A percentile compares a stretch with the other conserved stretches of the same genome.
Evolutionary conservation across 1,140 invertebrate genomes (phyloP).

Genomic region (Maniola jurtina): DNA sequence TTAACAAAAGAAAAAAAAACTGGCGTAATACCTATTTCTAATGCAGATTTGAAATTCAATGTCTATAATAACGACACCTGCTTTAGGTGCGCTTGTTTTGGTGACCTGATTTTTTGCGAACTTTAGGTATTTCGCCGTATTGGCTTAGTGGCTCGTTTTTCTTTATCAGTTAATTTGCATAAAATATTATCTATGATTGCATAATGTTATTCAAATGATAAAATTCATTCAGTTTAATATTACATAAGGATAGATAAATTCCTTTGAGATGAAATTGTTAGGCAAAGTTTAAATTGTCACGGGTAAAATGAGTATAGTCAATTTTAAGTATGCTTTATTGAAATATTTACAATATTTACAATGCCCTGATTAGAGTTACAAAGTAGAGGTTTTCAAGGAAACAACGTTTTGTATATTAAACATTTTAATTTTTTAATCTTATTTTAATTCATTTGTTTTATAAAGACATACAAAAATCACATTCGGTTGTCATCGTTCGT

Average conservation of each 20-base stretch:
- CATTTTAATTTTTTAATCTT: slow-evolving; percentile 28
- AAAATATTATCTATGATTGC: slow-evolving; percentile 1
- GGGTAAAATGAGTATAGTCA: too few relatives aligned
- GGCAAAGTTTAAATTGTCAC: too few relatives aligned
- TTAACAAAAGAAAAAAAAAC: background rate
- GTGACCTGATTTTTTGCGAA: slow-evolving; percentile 1
- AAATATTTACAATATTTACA: too few relatives aligned
- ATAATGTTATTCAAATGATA: background rate
- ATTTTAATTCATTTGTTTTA: slow-evolving; percentile 24
- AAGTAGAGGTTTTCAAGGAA: slow-evolving; percentile 20
- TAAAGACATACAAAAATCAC: slow-evolving; percentile 51
- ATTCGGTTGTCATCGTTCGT: slow-evolving; percentile 53
- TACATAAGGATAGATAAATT: background rate
- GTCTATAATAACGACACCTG: slow-evolving; percentile 5
- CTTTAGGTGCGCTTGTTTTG: background rate
- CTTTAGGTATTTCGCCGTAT: background rate
- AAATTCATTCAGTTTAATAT: background rate
- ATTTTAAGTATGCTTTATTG: too few relatives aligned
- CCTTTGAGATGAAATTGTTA: too few relatives aligned
- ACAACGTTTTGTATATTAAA: slow-evolving; percentile 23
- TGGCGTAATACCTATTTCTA: slow-evolving; percentile 6
- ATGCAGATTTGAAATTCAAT: slow-evolving; percentile 8
- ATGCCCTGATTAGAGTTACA: too few relatives aligned
- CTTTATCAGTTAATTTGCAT: background rate
- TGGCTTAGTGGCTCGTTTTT: background rate